Base-by-base conservation (phyloP, 2,888 invertebrate species). In the Leptothorax acervorum region DNA sequence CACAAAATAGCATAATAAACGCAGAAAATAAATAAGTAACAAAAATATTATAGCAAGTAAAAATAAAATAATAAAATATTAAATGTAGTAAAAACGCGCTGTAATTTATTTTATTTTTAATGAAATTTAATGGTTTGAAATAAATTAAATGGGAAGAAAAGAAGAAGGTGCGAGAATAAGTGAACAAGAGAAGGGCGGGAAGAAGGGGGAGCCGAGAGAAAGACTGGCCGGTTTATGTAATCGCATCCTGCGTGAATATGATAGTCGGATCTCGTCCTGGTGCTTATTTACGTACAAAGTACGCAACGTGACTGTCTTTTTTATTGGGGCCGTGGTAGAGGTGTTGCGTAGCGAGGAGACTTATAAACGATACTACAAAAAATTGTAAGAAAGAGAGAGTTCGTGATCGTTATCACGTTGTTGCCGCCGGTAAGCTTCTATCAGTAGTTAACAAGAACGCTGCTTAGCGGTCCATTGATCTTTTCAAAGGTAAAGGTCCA, bases 241-340 rank as follows among this genome's bases (percentile, higher is more conserved):
- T 88, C 84, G 87, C 87, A 76, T 85, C 85, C 88, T 87, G 89
- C 86, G 84, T 74, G 88, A 86, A 84, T 83, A 81, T 83, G 89
- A 89, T 82, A 84, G 83, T 82, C 84, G 66, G 83, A 87, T 89
- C 87, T 86, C 86, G 86, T 84, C 63, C 84, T 82, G 88, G 66
- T 68, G 82, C 84, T 88, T 88, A 85, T 87, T 88, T 88, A 87
- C 84, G 79, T 84, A 62, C 82, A 70, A 82, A 57, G 76, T 76
- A 45, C 82, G 68, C 83, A 85, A 76, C 63, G 85, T 74, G 74
- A 78, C 62, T 57, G 51, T 39, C 73, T 81, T 73, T 73, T 81
- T 73, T 60, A 73, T 81, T 60, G 60, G 60, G 48, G 60, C 73
- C 73, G 73, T 39, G 23, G 48, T 60, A 81, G 23, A 81, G 48